phyloP scores from a whole-genome alignment of 2,888 invertebrate species.

The Thymelicus acteon region DNA sequence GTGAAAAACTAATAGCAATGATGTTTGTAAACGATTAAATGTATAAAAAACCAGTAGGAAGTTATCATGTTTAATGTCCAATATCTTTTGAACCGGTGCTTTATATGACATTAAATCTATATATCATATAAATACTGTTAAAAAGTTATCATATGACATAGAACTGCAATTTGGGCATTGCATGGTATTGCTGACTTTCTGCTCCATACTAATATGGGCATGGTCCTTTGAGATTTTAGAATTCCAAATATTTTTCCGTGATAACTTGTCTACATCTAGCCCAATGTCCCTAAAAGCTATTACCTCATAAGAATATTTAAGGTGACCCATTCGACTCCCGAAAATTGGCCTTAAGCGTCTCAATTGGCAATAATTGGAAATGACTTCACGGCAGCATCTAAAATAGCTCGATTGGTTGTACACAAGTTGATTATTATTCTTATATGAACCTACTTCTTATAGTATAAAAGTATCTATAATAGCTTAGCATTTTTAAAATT shows the following conservation, averaged over 20 bases:
- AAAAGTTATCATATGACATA: too few species aligned
- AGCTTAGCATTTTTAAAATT: too few species aligned
- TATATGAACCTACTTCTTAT: background rate
- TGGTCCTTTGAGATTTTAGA: background rate
- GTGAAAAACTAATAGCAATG: too few species aligned
- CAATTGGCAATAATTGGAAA: conserved; percentile 10
- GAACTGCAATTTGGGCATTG: too few species aligned
- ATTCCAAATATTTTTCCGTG: background rate
- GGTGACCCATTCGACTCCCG: background rate
- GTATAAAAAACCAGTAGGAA: too few species aligned
- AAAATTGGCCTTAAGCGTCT: conserved; percentile 9
- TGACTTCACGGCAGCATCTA: background rate
- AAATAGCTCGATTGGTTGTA: background rate
- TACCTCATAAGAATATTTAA: background rate
- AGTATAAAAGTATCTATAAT: background rate
- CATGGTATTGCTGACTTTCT: too few species aligned
- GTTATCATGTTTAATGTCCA: too few species aligned
- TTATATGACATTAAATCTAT: too few species aligned
- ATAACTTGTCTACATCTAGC: background rate
- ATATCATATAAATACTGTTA: too few species aligned
- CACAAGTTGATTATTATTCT: background rate
- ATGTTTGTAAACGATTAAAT: too few species aligned
- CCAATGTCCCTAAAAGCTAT: background rate
- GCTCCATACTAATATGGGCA: too few species aligned
- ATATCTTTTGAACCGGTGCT: too few species aligned